Base-by-base conservation (phyloP, 2,113 vertebrate genomes). In the Tauraco erythrolophus region DNA sequence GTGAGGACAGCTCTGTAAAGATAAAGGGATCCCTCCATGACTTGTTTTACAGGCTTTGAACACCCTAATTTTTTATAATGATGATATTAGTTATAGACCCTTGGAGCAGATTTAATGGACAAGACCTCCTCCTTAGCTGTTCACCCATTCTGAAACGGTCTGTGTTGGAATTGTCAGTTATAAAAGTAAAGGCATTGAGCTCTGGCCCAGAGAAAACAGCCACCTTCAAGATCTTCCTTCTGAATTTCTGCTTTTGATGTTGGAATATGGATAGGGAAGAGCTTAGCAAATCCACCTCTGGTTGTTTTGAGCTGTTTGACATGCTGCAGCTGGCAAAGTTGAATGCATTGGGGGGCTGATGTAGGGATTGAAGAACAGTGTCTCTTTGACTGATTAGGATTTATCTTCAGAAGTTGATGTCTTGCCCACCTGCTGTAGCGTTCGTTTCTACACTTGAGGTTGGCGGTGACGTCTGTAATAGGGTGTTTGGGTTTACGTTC, bases 21-120 rank as follows among this genome's bases (percentile, higher is more conserved):
- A 87, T 95, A 94, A 70, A 84, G 81, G 35, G 48, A 68, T 91
- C 77, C 17, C 22, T 92, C 86, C 72, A 1, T 89, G 65, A 84
- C 81, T 91, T 89, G 88, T 92, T 94, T 87, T 87, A 82, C 80
- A 78, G 89, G 72, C 80, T 94, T 88, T 80, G 65, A 92, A 89
- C 87, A 25, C 24, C 45, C 37, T 89, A 31, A 2, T n/a, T 89
- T 93, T 95, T 91, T 54, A 45, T 69, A 91, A 69, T 39, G 4
- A 33, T 82, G 71, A 5, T 45, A 74, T 76, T 95, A 89, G 82
- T 94, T 95, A 46, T 14, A 89, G 66, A 46, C 48, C 53, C 2
- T 0, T 28, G 68, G 64, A 87, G 23, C 18, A 72, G 41, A 96
- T 87, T 46, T 84, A 94, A 50, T 95, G 91, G 75, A 72, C 53